These are phyloP conservation scores for Noctua janthina DNA, from an alignment of 2,888 invertebrate species.

Conservation along the genomic window DNA sequence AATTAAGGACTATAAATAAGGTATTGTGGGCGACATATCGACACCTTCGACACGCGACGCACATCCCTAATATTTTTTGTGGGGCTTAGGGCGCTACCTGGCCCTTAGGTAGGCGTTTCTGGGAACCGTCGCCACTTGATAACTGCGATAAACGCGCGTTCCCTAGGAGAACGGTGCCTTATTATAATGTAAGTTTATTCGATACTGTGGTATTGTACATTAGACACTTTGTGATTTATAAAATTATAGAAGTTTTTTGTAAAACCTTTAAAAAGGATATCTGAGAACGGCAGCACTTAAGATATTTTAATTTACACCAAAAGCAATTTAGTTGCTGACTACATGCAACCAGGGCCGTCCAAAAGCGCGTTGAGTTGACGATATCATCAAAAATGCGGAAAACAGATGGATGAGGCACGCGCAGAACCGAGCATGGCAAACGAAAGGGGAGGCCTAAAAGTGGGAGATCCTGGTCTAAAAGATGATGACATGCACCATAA, in stretches of 20 bases:
- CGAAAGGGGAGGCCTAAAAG: neutral
- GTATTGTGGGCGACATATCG: slow-evolving; percentile 24
- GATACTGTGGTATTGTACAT: slow-evolving; percentile 17
- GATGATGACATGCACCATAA: neutral
- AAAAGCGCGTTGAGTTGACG: neutral
- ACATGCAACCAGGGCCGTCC: neutral
- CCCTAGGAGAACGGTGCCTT: slow-evolving; percentile 45
- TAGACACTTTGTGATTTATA: slow-evolving; percentile 3
- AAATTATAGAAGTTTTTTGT: neutral
- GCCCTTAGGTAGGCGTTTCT: slow-evolving; percentile 84
- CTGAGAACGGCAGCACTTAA: neutral
- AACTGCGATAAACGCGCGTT: slow-evolving; percentile 67
- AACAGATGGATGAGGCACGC: neutral
- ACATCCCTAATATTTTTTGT: slow-evolving; percentile 73
- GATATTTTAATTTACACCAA: neutral
- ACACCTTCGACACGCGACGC: slow-evolving; percentile 40
- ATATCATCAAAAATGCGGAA: neutral
- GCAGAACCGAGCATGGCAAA: neutral
- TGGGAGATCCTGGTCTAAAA: neutral
- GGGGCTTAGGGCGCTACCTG: slow-evolving; percentile 82
- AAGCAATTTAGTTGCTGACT: neutral
- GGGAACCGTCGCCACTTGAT: slow-evolving; percentile 80
- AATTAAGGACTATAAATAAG: slow-evolving; percentile 9
- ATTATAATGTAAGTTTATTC: slow-evolving; percentile 27
- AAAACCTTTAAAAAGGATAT: neutral